phyloP scores from a whole-genome alignment of 2,113 vertebrate genomes.

The Rallus limicola region DNA sequence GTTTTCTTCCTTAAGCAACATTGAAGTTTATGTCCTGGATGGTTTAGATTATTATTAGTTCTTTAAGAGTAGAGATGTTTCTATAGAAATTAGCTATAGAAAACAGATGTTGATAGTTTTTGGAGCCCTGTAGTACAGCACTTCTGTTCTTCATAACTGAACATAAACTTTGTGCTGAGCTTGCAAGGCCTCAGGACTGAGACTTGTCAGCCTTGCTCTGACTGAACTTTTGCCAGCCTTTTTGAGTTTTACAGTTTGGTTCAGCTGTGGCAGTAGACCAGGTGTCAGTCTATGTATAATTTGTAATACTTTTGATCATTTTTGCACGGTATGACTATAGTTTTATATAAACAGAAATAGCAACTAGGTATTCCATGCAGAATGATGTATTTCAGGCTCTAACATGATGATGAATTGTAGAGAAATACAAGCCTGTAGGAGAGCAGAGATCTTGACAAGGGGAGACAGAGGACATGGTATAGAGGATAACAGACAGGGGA shows the following conservation, averaged over 20 bases:
- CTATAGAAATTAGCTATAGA: neutral
- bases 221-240: neutral
- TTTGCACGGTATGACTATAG: neutral
- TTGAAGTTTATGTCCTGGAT: neutral
- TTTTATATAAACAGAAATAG: neutral
- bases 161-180: neutral
- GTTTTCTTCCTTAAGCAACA: neutral
- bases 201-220: neutral
- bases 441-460: neutral
- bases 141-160: neutral
- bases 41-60: neutral
- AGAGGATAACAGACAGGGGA: neutral
- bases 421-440: neutral
- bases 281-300: neutral
- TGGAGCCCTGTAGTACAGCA: neutral
- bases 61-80: neutral
- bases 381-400: neutral
- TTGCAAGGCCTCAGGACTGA: neutral
- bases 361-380: neutral
- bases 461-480: neutral
- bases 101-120: neutral
- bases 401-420: neutral
- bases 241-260: neutral
- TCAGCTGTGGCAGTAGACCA: neutral
- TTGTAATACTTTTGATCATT: neutral